phyloP scores from a whole-genome alignment of 2,888 invertebrate genomes.

The Clostera curtula region DNA sequence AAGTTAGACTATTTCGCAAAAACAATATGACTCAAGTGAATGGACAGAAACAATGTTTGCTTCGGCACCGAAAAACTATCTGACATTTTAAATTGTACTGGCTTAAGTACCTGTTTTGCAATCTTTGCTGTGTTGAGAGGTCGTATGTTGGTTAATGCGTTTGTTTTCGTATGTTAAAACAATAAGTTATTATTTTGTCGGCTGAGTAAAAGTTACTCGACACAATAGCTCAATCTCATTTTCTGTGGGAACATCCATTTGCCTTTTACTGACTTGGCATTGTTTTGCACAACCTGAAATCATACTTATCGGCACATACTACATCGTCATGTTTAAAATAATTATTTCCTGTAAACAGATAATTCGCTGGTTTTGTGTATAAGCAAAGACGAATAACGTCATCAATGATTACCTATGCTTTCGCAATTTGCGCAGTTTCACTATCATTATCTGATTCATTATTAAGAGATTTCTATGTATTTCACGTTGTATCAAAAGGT shows the following conservation, averaged over 20 bases:
- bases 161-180: constrained; percentile 32
- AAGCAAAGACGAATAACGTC: neutral
- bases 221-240: constrained; percentile 39
- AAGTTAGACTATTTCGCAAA: no score
- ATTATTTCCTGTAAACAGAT: constrained; percentile 5
- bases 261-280: constrained; percentile 57
- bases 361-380: neutral
- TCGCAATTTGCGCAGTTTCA: constrained; percentile 44
- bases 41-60: no score
- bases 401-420: constrained; percentile 21
- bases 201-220: constrained; percentile 49
- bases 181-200: constrained; percentile 31
- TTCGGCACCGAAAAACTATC: no score
- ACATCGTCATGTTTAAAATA: constrained; percentile 9
- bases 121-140: no score
- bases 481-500: constrained; percentile 59
- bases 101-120: neutral
- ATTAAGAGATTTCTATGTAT: constrained; percentile 60
- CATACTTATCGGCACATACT: constrained; percentile 17
- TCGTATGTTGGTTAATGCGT: constrained; percentile 21
- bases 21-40: no score
- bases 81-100: no score
- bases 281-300: constrained; percentile 36
- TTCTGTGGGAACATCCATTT: constrained; percentile 47
- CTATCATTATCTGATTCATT: constrained; percentile 48